These are phyloP conservation scores for Limnephilus rhombicus DNA, from an alignment of 2,888 invertebrate genomes.

Conservation along the genomic window DNA sequence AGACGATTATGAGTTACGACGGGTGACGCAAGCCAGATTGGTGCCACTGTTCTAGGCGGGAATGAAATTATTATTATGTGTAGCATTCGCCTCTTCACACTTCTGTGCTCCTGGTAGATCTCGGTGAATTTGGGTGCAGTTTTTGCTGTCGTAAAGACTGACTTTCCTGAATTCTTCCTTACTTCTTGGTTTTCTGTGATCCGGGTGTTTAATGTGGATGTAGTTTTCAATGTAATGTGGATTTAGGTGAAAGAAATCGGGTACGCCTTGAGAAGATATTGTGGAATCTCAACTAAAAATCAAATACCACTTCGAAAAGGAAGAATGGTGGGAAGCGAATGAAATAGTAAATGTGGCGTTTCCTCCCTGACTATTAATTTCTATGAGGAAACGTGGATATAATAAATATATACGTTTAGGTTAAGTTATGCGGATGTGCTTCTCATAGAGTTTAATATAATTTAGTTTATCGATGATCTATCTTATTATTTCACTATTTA, in stretches of 20 bases:
- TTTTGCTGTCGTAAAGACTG: not conserved
- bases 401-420: too few species aligned
- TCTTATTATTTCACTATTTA: too few species aligned
- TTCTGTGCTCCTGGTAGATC: conserved; percentile 37
- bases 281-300: too few species aligned
- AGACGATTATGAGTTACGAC: conserved; percentile 39
- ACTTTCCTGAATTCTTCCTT: not conserved
- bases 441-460: too few species aligned
- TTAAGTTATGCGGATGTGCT: too few species aligned
- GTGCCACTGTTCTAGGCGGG: not conserved
- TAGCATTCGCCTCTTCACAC: conserved; percentile 22
- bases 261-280: not conserved
- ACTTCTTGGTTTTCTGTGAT: not conserved
- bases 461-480: too few species aligned
- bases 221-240: too few species aligned
- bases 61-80: not conserved
- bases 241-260: not conserved
- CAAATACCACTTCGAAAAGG: not conserved
- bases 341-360: not conserved
- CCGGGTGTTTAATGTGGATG: not conserved
- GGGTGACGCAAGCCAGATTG: conserved; percentile 2
- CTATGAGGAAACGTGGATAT: too few species aligned
- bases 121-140: not conserved
- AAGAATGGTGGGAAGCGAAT: not conserved
- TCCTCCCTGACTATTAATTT: not conserved